Evolutionary conservation across 2,888 invertebrate genomes (phyloP).

Genomic region (Dysmachus trigonus): DNA sequence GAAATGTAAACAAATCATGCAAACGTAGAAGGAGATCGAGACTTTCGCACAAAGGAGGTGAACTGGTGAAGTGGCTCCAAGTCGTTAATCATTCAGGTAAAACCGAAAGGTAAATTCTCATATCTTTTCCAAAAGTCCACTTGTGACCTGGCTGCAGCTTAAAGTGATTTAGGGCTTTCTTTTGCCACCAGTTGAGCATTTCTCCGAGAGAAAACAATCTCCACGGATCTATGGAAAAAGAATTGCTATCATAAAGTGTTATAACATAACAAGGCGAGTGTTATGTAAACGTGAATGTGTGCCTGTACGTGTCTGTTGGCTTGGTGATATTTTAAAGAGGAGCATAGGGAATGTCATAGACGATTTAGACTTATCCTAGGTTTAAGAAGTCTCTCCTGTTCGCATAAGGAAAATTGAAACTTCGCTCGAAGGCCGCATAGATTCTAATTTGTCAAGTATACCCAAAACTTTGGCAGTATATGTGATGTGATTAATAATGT

Average conservation of each 20-base stretch:
- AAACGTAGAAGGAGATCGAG: not conserved
- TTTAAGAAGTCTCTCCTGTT: not conserved
- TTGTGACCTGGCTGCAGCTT: not conserved
- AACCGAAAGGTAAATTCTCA: slow-evolving; percentile 26
- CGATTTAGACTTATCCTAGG: not conserved
- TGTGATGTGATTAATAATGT: not conserved
- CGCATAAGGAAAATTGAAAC: slow-evolving; percentile 22
- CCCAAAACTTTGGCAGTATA: not conserved
- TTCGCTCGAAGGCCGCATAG: not conserved
- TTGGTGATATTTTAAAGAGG: not conserved
- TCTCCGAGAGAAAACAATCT: slow-evolving; percentile 6
- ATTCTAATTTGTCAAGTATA: slow-evolving; percentile 1
- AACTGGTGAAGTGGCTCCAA: not conserved
- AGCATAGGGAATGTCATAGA: not conserved
- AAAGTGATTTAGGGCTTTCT: slow-evolving; percentile 24
- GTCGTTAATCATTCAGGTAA: not conserved
- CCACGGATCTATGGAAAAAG: slow-evolving; percentile 14
- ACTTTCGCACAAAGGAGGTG: not conserved
- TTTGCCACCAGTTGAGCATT: slow-evolving; percentile 26
- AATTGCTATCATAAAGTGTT: slow-evolving; percentile 3
- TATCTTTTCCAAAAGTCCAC: slow-evolving; percentile 14
- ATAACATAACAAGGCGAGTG: not conserved
- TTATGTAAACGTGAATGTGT: not conserved
- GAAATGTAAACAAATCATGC: not conserved
- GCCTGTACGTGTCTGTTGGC: not conserved